Evolutionary conservation across 1,140 invertebrate species (phyloP), one percentile per base, ranked within the genome.

Genomic region (Drosophila ficusphila): DNA sequence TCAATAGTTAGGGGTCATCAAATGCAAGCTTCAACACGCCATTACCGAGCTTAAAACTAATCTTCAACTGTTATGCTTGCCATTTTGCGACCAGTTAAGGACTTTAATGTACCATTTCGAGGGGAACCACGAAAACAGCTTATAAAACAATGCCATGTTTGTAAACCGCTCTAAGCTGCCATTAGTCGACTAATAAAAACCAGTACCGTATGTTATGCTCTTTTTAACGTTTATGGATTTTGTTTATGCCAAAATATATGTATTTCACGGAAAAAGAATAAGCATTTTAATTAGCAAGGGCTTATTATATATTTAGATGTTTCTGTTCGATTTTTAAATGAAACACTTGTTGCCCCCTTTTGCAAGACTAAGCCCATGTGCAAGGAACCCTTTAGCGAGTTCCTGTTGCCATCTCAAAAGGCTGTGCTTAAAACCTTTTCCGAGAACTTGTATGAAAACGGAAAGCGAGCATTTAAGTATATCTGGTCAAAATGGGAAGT

Each of bases 401-500:
- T 62, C 56, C 60, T 60, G 60, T 60, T 27, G 38, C 29, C 54
- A 34, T 19, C 36, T 44, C 53, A 58, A 60, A 39, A 57, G 53
- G 18, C 38, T 58, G 23, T 58, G 33, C 60, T 61, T 29, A 29
- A 46, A 46, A 61, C 60, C 60, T 46, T 57, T 47, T 38, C 6
- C 27, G 16, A 23, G 19, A 19, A 31, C 14, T n/a, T 12, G 16
- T 33, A 7, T 65, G 42, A 34, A 49, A 64, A 52, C 27, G 46
- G 60, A 27, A 21, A 33, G 61, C 31, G 36, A 46, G 48, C 47
- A 52, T 60, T 71, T 46, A 27, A 57, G 67, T 71, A 72, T 61
- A 38, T 72, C 29, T 44, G 53, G 29, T 31, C 31, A 62, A 64
- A 71, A 56, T 68, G 38, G 31, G 78, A 75, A 47, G 51, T 53